These are phyloP conservation scores for Trochalopteron elliotii DNA, from an alignment of 2,113 vertebrate species.

Conservation along the genomic window DNA sequence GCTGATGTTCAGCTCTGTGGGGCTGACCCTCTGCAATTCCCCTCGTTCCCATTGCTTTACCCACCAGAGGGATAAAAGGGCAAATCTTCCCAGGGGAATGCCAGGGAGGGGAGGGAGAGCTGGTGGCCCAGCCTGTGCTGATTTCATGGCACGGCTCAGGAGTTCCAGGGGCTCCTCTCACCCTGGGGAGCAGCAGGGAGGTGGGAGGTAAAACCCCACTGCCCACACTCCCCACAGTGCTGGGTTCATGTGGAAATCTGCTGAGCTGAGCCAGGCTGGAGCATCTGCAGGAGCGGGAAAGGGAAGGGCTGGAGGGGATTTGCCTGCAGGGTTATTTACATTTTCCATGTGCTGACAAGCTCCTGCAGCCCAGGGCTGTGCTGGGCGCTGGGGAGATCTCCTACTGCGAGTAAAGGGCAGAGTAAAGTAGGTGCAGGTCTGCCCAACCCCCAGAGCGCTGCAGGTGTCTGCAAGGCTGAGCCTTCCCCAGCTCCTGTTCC, in stretches of 20 bases:
- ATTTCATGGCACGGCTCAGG: background rate
- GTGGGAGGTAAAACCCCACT: background rate
- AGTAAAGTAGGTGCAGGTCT: rapidly evolving
- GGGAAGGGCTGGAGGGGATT: background rate
- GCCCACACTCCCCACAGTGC: rapidly evolving
- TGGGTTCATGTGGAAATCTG: background rate
- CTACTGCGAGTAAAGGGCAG: rapidly evolving
- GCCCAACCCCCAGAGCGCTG: background rate
- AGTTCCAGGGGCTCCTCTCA: background rate
- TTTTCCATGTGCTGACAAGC: background rate
- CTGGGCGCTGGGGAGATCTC: background rate
- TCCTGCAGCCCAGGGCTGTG: background rate
- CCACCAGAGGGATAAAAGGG: background rate
- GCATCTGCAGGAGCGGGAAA: background rate
- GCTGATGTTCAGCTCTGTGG: background rate
- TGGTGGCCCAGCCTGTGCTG: background rate
- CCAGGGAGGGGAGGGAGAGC: background rate
- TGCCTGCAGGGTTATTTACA: background rate
- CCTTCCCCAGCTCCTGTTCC: background rate
- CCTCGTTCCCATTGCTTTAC: rapidly evolving
- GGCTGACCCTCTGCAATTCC: background rate
- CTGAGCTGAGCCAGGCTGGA: background rate
- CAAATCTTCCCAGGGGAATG: background rate
- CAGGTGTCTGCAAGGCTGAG: background rate
- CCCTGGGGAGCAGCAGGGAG: background rate